These are phyloP conservation scores for Nicator chloris DNA, from an alignment of 2,113 vertebrate species.

Conservation along the genomic window DNA sequence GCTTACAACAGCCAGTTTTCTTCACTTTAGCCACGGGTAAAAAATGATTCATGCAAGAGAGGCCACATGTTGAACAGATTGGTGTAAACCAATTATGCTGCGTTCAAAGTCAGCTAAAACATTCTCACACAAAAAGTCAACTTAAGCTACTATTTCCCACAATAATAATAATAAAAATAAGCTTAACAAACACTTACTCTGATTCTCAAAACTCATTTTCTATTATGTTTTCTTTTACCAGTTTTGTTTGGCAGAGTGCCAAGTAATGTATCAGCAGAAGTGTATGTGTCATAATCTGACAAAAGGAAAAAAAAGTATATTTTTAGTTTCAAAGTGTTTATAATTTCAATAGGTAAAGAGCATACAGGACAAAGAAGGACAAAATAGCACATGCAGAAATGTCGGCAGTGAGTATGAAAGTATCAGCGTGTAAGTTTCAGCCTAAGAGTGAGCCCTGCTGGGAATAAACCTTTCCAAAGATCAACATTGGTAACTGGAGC, in stretches of 20 bases:
- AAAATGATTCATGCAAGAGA: slow-evolving; percentile 58
- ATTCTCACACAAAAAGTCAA: slow-evolving; percentile 59
- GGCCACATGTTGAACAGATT: slow-evolving; percentile 54
- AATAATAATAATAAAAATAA: slow-evolving; percentile 51
- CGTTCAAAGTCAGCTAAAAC: slow-evolving; percentile 43
- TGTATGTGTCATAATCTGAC: slow-evolving; percentile 6
- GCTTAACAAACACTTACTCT: slow-evolving; percentile 37
- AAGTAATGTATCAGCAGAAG: slow-evolving; percentile 27
- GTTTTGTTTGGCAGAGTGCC: slow-evolving; percentile 8
- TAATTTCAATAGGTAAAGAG: slow-evolving; percentile 9
- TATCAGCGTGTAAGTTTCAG: background rate
- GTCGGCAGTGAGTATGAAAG: slow-evolving; percentile 1
- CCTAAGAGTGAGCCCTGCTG: background rate
- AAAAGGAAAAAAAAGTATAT: slow-evolving; percentile 13
- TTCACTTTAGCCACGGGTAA: slow-evolving; percentile 13
- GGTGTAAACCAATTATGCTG: background rate
- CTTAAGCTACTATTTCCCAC: slow-evolving; percentile 48
- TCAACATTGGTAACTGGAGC: background rate
- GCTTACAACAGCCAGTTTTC: slow-evolving; percentile 61
- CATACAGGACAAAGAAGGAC: background rate
- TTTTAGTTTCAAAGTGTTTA: slow-evolving; percentile 48
- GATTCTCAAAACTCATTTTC: slow-evolving; percentile 34
- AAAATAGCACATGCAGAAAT: background rate
- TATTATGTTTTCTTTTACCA: slow-evolving; percentile 20
- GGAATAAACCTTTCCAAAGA: background rate